Conservation (phyloP, 53 echinoderm and acorn worm species). For the Patiria pectinifera region DNA sequence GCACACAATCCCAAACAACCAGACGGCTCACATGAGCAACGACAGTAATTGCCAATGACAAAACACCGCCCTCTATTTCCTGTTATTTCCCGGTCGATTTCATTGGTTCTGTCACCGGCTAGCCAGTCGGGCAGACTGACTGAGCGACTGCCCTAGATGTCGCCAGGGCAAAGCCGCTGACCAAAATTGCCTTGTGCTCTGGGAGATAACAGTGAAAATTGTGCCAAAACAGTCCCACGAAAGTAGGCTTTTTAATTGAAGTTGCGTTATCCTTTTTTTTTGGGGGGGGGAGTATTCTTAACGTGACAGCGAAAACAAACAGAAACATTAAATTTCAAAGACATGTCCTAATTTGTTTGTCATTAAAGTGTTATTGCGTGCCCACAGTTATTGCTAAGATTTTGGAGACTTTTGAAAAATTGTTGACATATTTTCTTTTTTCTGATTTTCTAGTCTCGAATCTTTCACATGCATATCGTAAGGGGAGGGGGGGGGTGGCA, state of each 20-base stretch:
- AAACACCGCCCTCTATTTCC: constrained; percentile 54
- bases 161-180: background rate
- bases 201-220: background rate
- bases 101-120: constrained; percentile 1
- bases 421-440: no score
- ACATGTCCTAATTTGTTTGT: no score
- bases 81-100: constrained; percentile 2
- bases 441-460: no score
- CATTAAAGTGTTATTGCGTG: no score
- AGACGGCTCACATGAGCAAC: background rate
- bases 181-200: background rate
- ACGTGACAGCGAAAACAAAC: no score
- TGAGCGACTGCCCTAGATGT: background rate
- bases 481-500: no score
- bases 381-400: no score
- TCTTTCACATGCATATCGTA: no score
- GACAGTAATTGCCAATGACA: constrained; percentile 36
- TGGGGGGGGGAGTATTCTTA: no score
- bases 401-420: no score
- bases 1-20: background rate
- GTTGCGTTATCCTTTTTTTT: no score
- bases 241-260: background rate
- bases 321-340: no score
- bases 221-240: background rate
- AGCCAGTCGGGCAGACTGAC: background rate